phyloP scores from a whole-genome alignment of 2,797 vertebrate genomes.

The Oreortyx pictus region DNA sequence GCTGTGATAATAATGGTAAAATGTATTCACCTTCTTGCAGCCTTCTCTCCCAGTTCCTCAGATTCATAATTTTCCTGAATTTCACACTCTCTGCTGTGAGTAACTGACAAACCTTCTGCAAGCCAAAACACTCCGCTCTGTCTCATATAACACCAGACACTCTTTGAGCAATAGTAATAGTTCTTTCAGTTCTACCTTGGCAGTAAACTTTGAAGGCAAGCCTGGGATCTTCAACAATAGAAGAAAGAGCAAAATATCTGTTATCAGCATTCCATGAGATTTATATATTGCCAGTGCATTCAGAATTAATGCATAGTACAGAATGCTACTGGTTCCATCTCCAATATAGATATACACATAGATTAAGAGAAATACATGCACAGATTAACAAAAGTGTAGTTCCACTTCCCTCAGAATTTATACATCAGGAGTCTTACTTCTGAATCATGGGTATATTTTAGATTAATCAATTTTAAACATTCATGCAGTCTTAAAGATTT shows the following conservation, averaged over 20 bases:
- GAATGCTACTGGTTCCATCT: neutral
- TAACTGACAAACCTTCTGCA: neutral
- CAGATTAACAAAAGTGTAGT: neutral
- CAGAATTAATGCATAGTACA: neutral
- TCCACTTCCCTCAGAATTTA: neutral
- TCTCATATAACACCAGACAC: neutral
- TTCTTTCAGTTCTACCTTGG: neutral
- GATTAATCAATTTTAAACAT: neutral
- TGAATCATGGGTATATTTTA: neutral
- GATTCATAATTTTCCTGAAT: neutral
- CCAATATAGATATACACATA: rapidly evolving
- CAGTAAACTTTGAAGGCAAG: neutral
- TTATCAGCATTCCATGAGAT: neutral
- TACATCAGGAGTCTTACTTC: neutral
- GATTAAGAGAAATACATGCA: neutral
- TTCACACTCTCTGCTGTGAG: neutral
- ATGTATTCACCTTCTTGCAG: neutral
- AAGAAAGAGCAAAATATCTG: neutral
- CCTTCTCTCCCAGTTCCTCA: neutral
- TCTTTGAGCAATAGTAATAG: neutral
- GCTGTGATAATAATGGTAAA: neutral
- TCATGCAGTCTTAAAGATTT: neutral
- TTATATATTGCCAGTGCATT: neutral
- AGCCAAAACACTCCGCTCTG: neutral
- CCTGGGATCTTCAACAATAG: neutral